Evolutionary conservation across 2,113 vertebrate genomes (phyloP), one percentile per base, ranked within the genome.

Genomic region (Gambusia holbrooki): DNA sequence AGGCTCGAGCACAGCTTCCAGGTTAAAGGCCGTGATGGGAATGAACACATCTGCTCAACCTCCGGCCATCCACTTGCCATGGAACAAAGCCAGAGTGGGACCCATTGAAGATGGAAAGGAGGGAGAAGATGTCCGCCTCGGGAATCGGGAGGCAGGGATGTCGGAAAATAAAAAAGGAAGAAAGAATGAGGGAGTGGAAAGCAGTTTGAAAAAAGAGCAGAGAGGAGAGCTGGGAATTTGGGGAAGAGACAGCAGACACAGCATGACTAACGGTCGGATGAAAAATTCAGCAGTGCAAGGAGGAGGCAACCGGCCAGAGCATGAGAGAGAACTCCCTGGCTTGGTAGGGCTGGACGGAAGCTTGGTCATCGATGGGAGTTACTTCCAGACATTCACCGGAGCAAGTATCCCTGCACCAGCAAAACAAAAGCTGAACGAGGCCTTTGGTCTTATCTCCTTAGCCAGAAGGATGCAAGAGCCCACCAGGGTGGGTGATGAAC

Each of bases 21-120:
- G 82, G 79, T 79, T 95, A 10, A 96, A 90, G 85, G 84, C 92
- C 35, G 76, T 85, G 28, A 90, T 93, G 91, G 94, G 93, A 74
- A 69, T 93, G 42, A 77, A 85, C 14, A 67, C 77, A 69, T 76
- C 84, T 1, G 70, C 89, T 0, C 94, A 94, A 66, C 88, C 95
- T 73, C 79, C 89, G 7, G 68, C 81, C 29, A 77, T 91, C 76
- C 93, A 81, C 64, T 88, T 92, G 0, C 94, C 93, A 0, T 98
- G 97, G 98, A 98, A 94, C 86, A 96, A 94, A 84, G 94, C 96
- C 79, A 95, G 93, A 88, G 94, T 99, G 69, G 93, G 95, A 81
- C 98, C 98, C 0, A 90, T 95, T 90, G 94, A 76, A 83, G 92
- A 93, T 32, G 73, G 74, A 33, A 67, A 45, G 66, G 67, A 74